phyloP scores from a whole-genome alignment of 1,140 invertebrate species.

The Aricia agestis region DNA sequence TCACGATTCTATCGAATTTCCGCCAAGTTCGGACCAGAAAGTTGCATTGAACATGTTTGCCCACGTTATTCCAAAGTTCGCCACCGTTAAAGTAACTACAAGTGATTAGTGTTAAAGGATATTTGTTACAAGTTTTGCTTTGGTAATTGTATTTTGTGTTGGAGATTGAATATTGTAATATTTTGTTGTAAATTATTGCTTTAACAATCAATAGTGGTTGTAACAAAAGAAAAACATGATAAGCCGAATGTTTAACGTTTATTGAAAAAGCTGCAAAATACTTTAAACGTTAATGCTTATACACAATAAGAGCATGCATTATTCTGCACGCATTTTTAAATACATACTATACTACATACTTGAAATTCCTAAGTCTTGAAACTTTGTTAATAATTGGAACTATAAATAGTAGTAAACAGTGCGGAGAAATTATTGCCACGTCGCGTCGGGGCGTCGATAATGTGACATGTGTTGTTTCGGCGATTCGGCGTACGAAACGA shows the following conservation, averaged over 20 bases:
- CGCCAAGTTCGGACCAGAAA: constrained; percentile 19
- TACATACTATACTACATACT: too few species aligned
- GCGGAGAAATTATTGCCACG: neutral
- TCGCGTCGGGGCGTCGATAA: neutral
- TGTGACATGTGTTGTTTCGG: neutral
- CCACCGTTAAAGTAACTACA: constrained; percentile 11
- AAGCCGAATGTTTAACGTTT: too few species aligned
- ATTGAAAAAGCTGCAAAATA: too few species aligned
- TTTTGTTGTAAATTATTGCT: neutral
- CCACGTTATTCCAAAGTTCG: constrained; percentile 10
- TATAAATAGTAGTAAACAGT: too few species aligned
- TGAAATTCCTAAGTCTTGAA: too few species aligned
- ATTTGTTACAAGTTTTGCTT: constrained; percentile 4
- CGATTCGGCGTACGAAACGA: neutral
- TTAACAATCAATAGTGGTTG: neutral
- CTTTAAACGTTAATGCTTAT: too few species aligned
- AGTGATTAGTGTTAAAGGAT: constrained; percentile 16
- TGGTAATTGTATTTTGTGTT: neutral
- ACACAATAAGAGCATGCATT: too few species aligned
- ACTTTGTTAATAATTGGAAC: too few species aligned
- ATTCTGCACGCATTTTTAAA: too few species aligned
- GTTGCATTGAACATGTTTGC: constrained; percentile 12
- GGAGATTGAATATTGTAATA: neutral
- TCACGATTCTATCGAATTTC: constrained; percentile 48
- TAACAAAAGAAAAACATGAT: neutral